phyloP scores from a whole-genome alignment of 1,140 invertebrate species.

The Pachyrhynchus sulphureomaculatus region DNA sequence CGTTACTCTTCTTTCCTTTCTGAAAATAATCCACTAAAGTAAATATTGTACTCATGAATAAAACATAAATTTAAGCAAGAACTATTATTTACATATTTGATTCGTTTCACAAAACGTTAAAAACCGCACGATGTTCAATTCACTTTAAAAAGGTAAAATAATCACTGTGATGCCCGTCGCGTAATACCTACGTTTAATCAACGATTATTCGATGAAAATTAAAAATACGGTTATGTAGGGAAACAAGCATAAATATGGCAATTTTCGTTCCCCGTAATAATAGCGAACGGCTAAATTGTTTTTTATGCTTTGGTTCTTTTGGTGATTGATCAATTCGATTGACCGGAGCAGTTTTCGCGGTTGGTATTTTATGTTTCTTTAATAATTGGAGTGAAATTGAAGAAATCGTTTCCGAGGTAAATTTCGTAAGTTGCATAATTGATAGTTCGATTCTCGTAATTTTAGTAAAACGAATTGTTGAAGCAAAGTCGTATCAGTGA shows the following conservation, averaged over 20 bases:
- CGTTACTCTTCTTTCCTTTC: conserved; percentile 25
- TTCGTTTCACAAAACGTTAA: conserved; percentile 42
- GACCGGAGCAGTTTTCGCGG: neutral
- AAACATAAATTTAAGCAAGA: conserved; percentile 44
- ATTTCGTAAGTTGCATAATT: no score
- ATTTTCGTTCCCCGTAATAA: neutral
- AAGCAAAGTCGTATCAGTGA: no score
- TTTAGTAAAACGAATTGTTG: no score
- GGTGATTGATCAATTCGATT: neutral
- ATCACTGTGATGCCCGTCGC: no score
- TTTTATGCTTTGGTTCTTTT: conserved; percentile 7
- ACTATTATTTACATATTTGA: conserved; percentile 48
- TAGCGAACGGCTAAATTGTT: neutral
- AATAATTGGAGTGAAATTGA: no score
- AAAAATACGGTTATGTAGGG: neutral
- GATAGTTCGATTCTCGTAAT: no score
- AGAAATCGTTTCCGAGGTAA: no score
- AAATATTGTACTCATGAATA: conserved; percentile 42
- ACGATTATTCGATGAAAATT: neutral
- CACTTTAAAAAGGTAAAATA: neutral
- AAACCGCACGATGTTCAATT: conserved; percentile 27
- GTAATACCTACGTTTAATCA: neutral
- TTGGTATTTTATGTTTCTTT: no score
- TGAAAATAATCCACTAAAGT: conserved; percentile 42
- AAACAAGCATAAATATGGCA: neutral